These are phyloP conservation scores for Podilymbus podiceps DNA, from an alignment of 2,113 vertebrate species.

Conservation along the genomic window DNA sequence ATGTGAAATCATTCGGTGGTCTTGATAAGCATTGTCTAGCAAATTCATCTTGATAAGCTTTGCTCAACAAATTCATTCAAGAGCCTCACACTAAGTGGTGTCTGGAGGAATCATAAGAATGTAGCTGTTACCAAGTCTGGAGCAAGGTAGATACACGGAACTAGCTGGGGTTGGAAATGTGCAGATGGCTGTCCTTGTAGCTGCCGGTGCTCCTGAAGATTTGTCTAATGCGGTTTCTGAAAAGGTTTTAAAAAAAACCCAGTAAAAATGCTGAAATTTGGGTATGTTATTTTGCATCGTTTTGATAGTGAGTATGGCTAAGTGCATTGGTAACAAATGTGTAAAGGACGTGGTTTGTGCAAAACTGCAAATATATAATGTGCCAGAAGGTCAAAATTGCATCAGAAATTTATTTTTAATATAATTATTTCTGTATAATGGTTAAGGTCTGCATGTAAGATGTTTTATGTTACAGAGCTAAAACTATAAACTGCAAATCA, in stretches of 20 bases:
- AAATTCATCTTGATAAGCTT: not conserved
- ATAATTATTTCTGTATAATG: not conserved
- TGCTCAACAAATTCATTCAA: not conserved
- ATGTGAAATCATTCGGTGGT: not conserved
- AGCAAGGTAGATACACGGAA: not conserved
- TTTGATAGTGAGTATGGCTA: not conserved
- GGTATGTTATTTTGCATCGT: rapidly evolving
- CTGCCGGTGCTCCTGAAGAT: not conserved
- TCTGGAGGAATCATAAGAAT: not conserved
- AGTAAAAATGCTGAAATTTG: not conserved
- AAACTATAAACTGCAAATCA: not conserved
- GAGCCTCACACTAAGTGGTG: not conserved
- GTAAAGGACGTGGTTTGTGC: not conserved
- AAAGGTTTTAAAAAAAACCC: not conserved
- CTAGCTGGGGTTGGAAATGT: not conserved
- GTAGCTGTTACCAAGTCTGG: not conserved
- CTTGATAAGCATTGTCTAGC: not conserved
- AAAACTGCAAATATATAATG: not conserved
- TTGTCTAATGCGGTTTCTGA: not conserved
- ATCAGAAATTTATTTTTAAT: not conserved
- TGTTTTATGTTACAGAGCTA: not conserved
- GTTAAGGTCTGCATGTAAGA: not conserved
- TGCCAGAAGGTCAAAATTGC: not conserved
- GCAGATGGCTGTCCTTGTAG: not conserved
- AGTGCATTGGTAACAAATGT: not conserved